phyloP scores from a whole-genome alignment of 2,113 vertebrate genomes.

The Equus przewalskii region DNA sequence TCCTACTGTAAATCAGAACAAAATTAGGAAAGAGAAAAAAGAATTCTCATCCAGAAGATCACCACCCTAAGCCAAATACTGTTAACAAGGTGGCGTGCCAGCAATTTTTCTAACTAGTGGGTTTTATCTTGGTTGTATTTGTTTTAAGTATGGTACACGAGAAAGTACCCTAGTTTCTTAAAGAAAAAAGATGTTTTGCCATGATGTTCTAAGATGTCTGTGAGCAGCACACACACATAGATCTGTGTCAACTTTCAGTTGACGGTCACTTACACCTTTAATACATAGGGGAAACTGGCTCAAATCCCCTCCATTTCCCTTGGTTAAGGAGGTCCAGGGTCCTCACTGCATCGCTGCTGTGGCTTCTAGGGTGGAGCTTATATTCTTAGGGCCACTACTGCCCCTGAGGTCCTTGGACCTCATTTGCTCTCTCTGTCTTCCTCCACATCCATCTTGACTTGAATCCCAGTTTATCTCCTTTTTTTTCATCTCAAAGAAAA shows the following conservation, averaged over 20 bases:
- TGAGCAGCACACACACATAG: background rate
- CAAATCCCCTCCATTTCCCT: accelerated
- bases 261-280: background rate
- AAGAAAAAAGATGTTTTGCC: background rate
- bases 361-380: background rate
- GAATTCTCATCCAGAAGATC: background rate
- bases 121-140: too few species aligned
- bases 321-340: too few species aligned
- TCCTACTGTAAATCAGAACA: background rate
- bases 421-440: background rate
- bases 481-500: background rate
- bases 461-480: background rate
- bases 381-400: background rate
- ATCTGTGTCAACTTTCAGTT: background rate
- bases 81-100: background rate
- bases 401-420: background rate
- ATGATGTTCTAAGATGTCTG: background rate
- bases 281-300: background rate
- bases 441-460: background rate
- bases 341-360: background rate
- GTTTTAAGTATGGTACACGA: too few species aligned
- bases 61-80: background rate
- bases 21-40: background rate
- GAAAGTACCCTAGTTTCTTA: background rate
- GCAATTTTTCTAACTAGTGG: background rate